A percentile compares a stretch with the other conserved stretches of the same genome.
Conservation (phyloP, 2,113 vertebrate genomes). For the Mormoops blainvillei region DNA sequence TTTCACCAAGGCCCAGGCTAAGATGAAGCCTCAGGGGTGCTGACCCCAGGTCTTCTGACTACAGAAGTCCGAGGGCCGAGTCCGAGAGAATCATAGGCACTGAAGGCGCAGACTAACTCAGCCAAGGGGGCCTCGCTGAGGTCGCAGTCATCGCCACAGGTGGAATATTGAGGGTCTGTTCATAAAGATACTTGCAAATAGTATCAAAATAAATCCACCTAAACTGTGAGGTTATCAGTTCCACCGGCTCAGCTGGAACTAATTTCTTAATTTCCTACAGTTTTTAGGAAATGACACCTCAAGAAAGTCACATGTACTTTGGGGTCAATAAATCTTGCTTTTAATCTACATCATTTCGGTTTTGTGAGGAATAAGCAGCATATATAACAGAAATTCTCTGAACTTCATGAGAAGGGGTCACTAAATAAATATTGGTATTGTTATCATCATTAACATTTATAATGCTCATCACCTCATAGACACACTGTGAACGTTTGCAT, state of each 20-base stretch:
- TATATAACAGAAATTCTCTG: not conserved
- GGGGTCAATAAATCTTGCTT: not conserved
- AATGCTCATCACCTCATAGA: constrained; percentile 21
- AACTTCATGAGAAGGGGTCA: not conserved
- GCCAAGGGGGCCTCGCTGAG: not conserved
- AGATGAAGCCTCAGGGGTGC: not conserved
- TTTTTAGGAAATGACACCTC: not conserved
- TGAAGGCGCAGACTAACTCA: not conserved
- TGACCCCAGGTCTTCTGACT: not conserved
- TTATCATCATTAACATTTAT: constrained; percentile 23
- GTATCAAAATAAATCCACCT: not conserved
- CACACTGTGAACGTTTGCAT: constrained; percentile 22
- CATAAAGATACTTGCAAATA: not conserved
- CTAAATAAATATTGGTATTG: constrained; percentile 4
- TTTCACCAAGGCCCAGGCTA: not conserved
- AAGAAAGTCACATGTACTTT: not conserved
- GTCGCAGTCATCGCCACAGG: not conserved
- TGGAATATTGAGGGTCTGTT: not conserved
- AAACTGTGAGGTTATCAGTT: not conserved
- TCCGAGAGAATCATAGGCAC: too few relatives aligned
- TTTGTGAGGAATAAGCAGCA: not conserved
- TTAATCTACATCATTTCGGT: not conserved
- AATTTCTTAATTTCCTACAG: not conserved
- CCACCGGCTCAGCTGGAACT: not conserved
- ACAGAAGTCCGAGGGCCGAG: too few relatives aligned